Base-by-base conservation (phyloP, 2,888 invertebrate species). In the Pheosia tremula region DNA sequence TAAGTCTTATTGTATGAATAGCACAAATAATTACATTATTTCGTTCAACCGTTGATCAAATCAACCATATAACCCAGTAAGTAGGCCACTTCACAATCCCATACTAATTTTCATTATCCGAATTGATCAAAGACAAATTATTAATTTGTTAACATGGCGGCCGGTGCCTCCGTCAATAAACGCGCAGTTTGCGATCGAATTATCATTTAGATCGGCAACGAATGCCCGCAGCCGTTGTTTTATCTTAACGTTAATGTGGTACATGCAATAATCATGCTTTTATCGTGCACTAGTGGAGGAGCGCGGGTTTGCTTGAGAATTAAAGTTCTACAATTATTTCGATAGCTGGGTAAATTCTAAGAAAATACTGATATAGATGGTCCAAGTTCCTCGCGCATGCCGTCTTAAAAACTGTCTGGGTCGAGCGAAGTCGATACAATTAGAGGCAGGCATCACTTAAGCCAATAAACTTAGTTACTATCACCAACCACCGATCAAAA, bases 191-290 rank as follows among this genome's bases (percentile, higher is more conserved):
- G 45, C 37, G 24, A 57, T 45, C 47, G 3, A 36, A 57, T 47
- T 47, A 47, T 47, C 57, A 13, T 36, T 47, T 37, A 47, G 47
- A 45, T 57, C 37, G 47, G 6, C 57, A 5, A 47, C 47, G 45
- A 57, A 57, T 36, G 43, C 47, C 36, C 24, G 24, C 3, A 55
- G 39, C 53, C 39, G 55, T 39, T n/a, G 11, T n/a, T 37, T 55
- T 55, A 76, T 73, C 71, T 57, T 3, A 24, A 38, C 39, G 59
- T 60, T 72, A 71, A 72, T 68, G 66, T 59, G 45, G 58, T 63
- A 63, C 69, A 64, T 60, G 70, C 61, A 53, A 63, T 68, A 71
- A 65, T 66, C 41, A 62, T 63, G 61, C 66, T 67, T 72, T 69
- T 68, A 69, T 63, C 57, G 58, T 69, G 60, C 52, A 63, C 57